phyloP scores from a whole-genome alignment of 2,888 invertebrate species.

The Mythimna impura region DNA sequence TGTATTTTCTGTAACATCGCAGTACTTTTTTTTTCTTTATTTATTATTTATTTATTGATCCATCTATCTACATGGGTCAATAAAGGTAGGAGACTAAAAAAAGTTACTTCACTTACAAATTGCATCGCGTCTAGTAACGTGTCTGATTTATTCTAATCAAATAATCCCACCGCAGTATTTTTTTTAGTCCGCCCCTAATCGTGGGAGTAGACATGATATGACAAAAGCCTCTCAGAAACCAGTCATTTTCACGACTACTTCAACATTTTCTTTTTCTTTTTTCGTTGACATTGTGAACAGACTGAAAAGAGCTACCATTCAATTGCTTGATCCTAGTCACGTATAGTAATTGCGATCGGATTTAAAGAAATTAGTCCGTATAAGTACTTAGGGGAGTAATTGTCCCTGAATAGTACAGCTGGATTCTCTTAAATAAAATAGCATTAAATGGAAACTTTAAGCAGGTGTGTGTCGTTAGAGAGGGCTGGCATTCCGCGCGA shows the following conservation, averaged over 20 bases:
- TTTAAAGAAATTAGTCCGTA: conserved; percentile 37
- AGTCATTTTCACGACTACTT: conserved; percentile 6
- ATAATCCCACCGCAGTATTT: background rate
- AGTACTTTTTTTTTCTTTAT: too few relatives aligned
- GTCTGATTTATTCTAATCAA: background rate
- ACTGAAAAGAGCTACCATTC: conserved; percentile 13
- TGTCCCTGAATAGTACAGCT: conserved; percentile 12
- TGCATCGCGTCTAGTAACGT: background rate
- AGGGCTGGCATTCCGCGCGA: conserved; percentile 1
- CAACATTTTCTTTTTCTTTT: conserved; percentile 7
- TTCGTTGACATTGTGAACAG: conserved; percentile 27
- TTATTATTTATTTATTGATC: too few relatives aligned
- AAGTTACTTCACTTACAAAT: background rate
- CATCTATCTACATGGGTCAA: too few relatives aligned
- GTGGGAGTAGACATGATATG: background rate
- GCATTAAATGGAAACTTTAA: background rate
- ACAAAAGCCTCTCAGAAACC: conserved; percentile 15
- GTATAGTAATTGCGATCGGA: conserved; percentile 42
- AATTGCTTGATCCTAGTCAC: conserved; percentile 45
- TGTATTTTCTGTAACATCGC: too few relatives aligned
- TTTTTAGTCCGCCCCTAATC: background rate
- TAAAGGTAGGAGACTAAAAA: background rate
- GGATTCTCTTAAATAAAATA: conserved; percentile 10
- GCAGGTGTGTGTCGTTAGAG: background rate
- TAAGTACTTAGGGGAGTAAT: conserved; percentile 37